Conservation (phyloP, 2,113 vertebrate species). For the Mirounga angustirostris region DNA sequence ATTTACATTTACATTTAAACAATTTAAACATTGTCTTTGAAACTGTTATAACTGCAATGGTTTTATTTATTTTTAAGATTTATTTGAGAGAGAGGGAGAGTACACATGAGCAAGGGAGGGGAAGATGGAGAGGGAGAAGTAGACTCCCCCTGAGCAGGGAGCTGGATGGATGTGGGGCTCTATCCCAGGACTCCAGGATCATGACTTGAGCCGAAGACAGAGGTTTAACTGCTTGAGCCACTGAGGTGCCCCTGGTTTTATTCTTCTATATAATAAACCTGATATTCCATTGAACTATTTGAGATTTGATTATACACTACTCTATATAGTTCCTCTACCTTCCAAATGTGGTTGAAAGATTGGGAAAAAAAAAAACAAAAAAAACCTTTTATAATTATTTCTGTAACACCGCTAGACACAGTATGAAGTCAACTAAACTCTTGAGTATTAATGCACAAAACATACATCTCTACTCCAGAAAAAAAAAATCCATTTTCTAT, state of each 20-base stretch:
- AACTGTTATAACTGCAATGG: background rate
- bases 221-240: no score
- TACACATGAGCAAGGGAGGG: no score
- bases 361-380: background rate
- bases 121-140: no score
- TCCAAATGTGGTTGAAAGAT: background rate
- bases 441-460: background rate
- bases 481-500: background rate
- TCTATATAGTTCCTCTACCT: background rate
- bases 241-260: no score
- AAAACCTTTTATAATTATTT: background rate
- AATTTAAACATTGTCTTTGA: background rate
- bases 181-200: no score
- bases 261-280: background rate
- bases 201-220: no score
- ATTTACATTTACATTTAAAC: no score
- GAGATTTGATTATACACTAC: background rate
- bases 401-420: background rate
- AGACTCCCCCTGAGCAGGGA: no score
- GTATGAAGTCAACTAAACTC: background rate
- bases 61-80: background rate
- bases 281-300: background rate
- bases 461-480: background rate
- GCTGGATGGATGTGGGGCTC: no score
- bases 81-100: no score